Conservation (phyloP, 2,888 invertebrate genomes). For the Melanargia galathea region DNA sequence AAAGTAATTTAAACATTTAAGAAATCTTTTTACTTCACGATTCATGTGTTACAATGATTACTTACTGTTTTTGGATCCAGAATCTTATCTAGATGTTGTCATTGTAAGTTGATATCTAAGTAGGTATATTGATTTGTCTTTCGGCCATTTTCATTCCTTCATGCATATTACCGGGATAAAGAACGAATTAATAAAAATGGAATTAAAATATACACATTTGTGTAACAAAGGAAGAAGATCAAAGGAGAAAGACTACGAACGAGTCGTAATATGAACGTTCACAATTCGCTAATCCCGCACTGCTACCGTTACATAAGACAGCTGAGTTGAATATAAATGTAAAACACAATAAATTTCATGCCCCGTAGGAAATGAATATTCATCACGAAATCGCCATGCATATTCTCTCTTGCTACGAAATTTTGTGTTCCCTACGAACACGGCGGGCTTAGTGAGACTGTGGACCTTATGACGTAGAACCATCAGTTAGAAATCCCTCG, state of each 20-base stretch:
- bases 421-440: constrained; percentile 68
- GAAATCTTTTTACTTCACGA: background rate
- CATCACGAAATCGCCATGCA: constrained; percentile 83
- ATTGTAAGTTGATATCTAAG: background rate
- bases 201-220: constrained; percentile 1
- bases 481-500: constrained; percentile 66
- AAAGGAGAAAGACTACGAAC: constrained; percentile 43
- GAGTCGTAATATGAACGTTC: constrained; percentile 74
- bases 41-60: background rate
- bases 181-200: constrained; percentile 1
- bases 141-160: background rate
- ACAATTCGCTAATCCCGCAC: constrained; percentile 81
- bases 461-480: constrained; percentile 60
- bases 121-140: background rate
- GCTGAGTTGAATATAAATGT: constrained; percentile 82
- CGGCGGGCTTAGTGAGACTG: constrained; percentile 51
- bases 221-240: constrained; percentile 19
- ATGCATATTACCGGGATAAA: background rate
- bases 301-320: constrained; percentile 82
- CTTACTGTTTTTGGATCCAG: background rate
- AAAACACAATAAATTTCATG: constrained; percentile 83
- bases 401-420: constrained; percentile 79
- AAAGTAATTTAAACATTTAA: background rate
- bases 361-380: constrained; percentile 83
- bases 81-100: background rate